These are phyloP conservation scores for Fundulus diaphanus DNA, from an alignment of 2,797 vertebrate genomes.

Conservation along the genomic window DNA sequence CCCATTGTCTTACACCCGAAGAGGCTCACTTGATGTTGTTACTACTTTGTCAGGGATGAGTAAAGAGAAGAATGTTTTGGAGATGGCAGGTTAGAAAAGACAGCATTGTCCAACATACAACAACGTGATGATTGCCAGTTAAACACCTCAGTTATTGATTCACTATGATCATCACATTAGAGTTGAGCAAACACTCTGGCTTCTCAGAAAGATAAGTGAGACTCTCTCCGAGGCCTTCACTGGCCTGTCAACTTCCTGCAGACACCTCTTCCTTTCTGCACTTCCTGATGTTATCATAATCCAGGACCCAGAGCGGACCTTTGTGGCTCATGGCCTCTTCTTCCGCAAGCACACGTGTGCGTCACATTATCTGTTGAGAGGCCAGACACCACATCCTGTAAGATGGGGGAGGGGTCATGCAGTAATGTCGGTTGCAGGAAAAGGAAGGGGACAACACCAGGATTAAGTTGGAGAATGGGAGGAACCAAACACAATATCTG, in stretches of 20 bases:
- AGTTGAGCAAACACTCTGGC: slow-evolving; percentile 59
- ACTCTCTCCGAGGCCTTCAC: slow-evolving; percentile 72
- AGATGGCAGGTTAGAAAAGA: slow-evolving; percentile 1
- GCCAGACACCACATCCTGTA: slow-evolving; percentile 89
- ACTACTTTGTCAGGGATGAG: slow-evolving; percentile 32
- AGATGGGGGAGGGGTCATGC: slow-evolving; percentile 71
- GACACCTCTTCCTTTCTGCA: slow-evolving; percentile 80
- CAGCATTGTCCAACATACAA: slow-evolving; percentile 10
- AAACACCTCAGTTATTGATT: slow-evolving; percentile 44
- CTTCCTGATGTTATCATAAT: slow-evolving; percentile 95
- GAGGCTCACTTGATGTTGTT: slow-evolving; percentile 36
- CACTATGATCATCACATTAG: slow-evolving; percentile 38
- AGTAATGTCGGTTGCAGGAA: slow-evolving; percentile 89
- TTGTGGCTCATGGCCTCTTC: slow-evolving; percentile 91
- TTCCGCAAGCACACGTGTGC: slow-evolving; percentile 88
- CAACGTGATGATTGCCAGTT: slow-evolving; percentile 39
- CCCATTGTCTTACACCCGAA: slow-evolving; percentile 28
- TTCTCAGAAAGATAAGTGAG: slow-evolving; percentile 74
- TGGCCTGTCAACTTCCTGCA: slow-evolving; percentile 84
- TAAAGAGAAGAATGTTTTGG: slow-evolving; percentile 20
- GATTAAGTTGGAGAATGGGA: slow-evolving; percentile 78
- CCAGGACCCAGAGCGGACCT: slow-evolving; percentile 84
- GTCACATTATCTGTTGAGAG: slow-evolving; percentile 97
- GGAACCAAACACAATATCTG: slow-evolving; percentile 77
- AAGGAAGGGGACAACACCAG: slow-evolving; percentile 90